A percentile compares a stretch with the other conserved stretches of the same genome.
Evolutionary conservation across 2,888 invertebrate genomes (phyloP).

Genomic region (Crocallis elinguaria): DNA sequence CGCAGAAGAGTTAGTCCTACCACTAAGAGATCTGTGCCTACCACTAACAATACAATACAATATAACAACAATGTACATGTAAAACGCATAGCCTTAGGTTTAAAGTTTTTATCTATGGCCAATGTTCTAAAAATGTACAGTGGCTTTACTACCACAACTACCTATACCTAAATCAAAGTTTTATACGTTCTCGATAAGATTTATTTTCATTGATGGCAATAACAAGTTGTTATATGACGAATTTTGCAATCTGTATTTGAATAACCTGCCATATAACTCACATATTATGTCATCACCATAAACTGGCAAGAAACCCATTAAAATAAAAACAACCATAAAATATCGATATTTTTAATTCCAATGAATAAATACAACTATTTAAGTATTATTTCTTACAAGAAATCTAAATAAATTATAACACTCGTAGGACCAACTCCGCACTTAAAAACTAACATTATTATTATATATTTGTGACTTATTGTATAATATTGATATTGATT

Average conservation of each 20-base stretch:
- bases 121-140: no score
- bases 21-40: no score
- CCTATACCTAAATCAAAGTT: not conserved
- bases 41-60: no score
- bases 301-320: conserved; percentile 1
- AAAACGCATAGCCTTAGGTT: no score
- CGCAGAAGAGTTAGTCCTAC: no score
- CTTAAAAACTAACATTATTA: conserved; percentile 13
- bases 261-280: not conserved
- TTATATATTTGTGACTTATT: conserved; percentile 22
- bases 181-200: conserved; percentile 14
- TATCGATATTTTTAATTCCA: conserved; percentile 19
- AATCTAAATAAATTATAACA: conserved; percentile 32
- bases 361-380: conserved; percentile 32
- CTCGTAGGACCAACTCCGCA: conserved; percentile 19
- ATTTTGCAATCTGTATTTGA: conserved; percentile 8
- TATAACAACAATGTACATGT: no score
- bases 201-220: conserved; percentile 9
- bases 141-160: no score
- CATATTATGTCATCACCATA: not conserved
- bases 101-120: no score
- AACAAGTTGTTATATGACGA: conserved; percentile 1
- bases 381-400: conserved; percentile 18
- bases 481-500: conserved; percentile 4
- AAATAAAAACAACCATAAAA: conserved; percentile 15